These are phyloP conservation scores for Iselma pallidipennis DNA, from an alignment of 2,888 invertebrate genomes.

Conservation along the genomic window DNA sequence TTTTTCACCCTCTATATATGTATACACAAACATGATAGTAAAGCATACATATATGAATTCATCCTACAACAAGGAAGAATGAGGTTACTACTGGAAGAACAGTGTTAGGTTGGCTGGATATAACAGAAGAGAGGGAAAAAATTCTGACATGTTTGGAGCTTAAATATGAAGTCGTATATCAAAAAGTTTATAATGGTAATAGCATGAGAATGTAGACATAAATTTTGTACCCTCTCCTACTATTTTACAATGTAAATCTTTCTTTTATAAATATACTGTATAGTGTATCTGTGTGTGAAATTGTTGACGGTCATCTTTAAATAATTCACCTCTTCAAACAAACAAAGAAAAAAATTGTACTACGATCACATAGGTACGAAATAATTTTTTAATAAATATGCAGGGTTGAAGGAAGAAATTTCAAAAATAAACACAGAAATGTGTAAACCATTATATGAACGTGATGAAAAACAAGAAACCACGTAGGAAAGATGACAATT, in stretches of 20 bases:
- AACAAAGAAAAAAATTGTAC: too few species aligned
- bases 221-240: slow-evolving; percentile 19
- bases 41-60: background rate
- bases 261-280: background rate
- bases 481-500: too few species aligned
- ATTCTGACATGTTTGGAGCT: slow-evolving; percentile 21
- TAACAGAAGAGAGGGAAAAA: slow-evolving; percentile 7
- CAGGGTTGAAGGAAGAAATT: too few species aligned
- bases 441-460: too few species aligned
- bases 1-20: too few species aligned
- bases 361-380: too few species aligned
- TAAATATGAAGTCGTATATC: slow-evolving; percentile 28
- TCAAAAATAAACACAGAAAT: too few species aligned
- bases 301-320: slow-evolving; percentile 16
- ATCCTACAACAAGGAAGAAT: background rate
- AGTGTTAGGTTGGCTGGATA: background rate
- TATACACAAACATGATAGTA: too few species aligned
- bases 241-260: slow-evolving; percentile 23
- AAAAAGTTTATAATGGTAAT: slow-evolving; percentile 29
- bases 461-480: too few species aligned
- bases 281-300: too few species aligned
- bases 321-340: too few species aligned
- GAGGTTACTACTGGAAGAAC: background rate
- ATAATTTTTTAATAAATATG: too few species aligned
- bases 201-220: slow-evolving; percentile 23